These are phyloP conservation scores for Galeopsomyia nigrocyanea DNA, from an alignment of 2,888 invertebrate genomes.

Conservation along the genomic window DNA sequence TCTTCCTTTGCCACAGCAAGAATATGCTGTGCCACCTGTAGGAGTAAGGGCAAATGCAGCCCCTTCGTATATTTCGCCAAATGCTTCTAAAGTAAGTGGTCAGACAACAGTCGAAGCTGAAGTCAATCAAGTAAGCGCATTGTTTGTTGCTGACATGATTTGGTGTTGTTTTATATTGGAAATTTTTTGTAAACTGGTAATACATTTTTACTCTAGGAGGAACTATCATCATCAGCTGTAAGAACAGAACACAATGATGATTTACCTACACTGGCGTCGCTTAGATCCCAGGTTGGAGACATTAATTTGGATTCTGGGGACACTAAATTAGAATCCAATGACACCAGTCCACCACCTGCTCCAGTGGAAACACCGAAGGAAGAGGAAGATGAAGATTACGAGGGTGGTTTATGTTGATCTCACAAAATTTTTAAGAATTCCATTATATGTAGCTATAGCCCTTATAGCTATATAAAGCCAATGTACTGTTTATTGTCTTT, in stretches of 20 bases:
- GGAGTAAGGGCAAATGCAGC: constrained; percentile 79
- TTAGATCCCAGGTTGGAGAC: background rate
- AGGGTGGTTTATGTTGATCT: constrained; percentile 56
- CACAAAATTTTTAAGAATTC: constrained; percentile 30
- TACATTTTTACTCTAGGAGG: constrained; percentile 18
- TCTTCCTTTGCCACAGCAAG: constrained; percentile 77
- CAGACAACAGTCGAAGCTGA: constrained; percentile 67
- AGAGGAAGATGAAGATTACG: constrained; percentile 55
- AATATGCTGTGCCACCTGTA: constrained; percentile 73
- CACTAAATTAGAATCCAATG: constrained; percentile 38
- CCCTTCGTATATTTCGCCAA: constrained; percentile 75
- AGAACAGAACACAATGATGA: constrained; percentile 11
- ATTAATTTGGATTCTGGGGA: too few species aligned
- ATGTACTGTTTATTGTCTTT: constrained; percentile 41
- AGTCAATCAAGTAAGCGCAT: constrained; percentile 61
- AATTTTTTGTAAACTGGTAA: constrained; percentile 2
- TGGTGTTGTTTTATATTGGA: background rate
- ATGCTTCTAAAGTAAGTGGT: constrained; percentile 65
- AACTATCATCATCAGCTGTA: constrained; percentile 11
- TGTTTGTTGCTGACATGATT: constrained; percentile 29
- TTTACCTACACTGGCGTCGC: background rate
- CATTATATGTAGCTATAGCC: constrained; percentile 29
- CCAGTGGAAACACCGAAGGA: constrained; percentile 26
- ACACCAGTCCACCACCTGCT: constrained; percentile 41
- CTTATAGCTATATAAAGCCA: constrained; percentile 40